Conservation (phyloP, 2,113 vertebrate genomes). For the Excalfactoria chinensis region DNA sequence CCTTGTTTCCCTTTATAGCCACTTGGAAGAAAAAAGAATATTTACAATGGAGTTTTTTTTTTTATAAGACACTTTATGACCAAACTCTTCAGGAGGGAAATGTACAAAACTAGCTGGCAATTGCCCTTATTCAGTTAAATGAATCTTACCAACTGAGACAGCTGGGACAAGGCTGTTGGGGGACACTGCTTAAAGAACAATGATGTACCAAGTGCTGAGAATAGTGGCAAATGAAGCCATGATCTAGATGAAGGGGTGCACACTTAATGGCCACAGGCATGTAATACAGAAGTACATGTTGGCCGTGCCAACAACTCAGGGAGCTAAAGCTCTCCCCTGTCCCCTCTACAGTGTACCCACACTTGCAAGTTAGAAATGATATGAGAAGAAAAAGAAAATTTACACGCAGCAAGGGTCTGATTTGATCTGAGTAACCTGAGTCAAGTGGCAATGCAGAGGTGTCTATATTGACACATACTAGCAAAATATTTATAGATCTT, state of each 20-base stretch:
- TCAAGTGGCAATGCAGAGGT: neutral
- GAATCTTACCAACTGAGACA: neutral
- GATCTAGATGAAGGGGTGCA: neutral
- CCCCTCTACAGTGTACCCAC: neutral
- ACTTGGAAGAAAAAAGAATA: neutral
- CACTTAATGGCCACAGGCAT: neutral
- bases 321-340: neutral
- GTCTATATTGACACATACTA: neutral
- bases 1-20: neutral
- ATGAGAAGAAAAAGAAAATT: neutral
- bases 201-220: neutral
- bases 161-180: neutral
- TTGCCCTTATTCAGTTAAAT: neutral
- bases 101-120: neutral
- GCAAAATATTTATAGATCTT: neutral
- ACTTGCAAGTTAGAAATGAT: neutral
- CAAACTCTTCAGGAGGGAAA: neutral
- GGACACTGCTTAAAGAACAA: neutral
- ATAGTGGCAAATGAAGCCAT: neutral
- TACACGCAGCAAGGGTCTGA: neutral
- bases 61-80: neutral
- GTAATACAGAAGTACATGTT: neutral
- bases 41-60: neutral
- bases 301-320: neutral
- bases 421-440: neutral